Evolutionary conservation across 2,113 vertebrate genomes (phyloP), one percentile per base, ranked within the genome.

Genomic region (Rhegmatorhina hoffmannsi): DNA sequence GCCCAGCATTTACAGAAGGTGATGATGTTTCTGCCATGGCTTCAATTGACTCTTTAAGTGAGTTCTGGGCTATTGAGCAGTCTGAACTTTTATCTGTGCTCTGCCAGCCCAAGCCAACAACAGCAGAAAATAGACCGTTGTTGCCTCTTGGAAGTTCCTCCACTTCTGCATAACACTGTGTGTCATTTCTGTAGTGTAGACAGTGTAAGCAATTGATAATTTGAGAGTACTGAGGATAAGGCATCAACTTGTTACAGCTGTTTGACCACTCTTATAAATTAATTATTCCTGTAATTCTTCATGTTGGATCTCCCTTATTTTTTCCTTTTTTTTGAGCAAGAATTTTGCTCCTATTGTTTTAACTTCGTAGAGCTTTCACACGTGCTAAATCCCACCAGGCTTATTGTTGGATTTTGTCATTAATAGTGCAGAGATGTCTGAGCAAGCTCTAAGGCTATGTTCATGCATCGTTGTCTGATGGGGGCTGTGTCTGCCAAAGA

Each of bases 41-140:
- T 96, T 91, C 87, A 91, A 74, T 92, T 90, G 90, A 75, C 84
- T 80, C 68, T 91, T 75, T 73, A 75, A 95, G 79, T 75, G 91
- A 73, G 79, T 81, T 83, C 84, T 90, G 76, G 82, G 84, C 72
- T 47, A 15, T 11, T 67, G 87, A 96, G 56, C 36, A 74, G 34
- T 77, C 84, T 10, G 52, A 91, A 86, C 40, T 83, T 87, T 62
- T 47, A 69, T 55, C 59, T 63, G 63, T 75, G 38, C 52, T 70
- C 72, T 87, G 50, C 47, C 88, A 90, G 83, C 56, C 90, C 76
- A 84, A 85, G 62, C 69, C 90, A 88, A 33, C 82, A 72, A 18
- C 67, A 78, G 58, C 31, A 77, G 83, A 74, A 83, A 67, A 89
- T 17, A 62, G 34, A 16, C 60, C 3, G 3, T 59, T 58, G 49